These are phyloP conservation scores for Ceyx cyanopectus DNA, from an alignment of 2,113 vertebrate species.

Conservation along the genomic window DNA sequence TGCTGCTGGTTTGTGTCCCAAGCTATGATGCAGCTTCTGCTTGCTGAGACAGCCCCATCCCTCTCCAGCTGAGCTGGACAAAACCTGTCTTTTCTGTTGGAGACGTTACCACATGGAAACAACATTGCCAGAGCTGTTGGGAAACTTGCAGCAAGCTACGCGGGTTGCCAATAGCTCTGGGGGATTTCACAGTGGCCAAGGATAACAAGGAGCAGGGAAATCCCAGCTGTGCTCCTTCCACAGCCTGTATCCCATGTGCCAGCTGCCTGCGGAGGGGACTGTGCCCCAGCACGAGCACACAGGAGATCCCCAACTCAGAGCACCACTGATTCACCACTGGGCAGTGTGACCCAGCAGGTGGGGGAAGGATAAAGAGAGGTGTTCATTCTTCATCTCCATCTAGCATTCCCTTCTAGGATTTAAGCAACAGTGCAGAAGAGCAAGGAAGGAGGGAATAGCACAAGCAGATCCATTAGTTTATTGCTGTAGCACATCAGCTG, in stretches of 20 bases:
- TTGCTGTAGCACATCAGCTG: not conserved
- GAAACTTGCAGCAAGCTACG: not conserved
- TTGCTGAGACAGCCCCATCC: not conserved
- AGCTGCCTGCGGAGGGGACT: not conserved
- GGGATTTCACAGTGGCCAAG: constrained; percentile 3
- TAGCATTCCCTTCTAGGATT: not conserved
- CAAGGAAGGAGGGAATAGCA: not conserved
- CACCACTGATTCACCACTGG: not conserved
- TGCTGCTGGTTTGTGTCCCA: not conserved
- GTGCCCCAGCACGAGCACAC: not conserved
- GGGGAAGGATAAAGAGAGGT: not conserved
- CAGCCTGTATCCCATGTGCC: not conserved
- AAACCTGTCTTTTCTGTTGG: not conserved
- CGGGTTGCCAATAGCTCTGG: constrained; percentile 26
- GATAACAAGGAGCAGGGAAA: constrained; percentile 1
- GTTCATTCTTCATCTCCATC: not conserved
- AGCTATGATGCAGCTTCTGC: not conserved
- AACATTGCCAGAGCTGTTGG: not conserved
- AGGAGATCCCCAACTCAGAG: not conserved
- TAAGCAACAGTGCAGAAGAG: not conserved
- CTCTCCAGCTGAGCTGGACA: constrained; percentile 2
- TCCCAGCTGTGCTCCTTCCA: constrained; percentile 1
- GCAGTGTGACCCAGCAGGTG: accelerated
- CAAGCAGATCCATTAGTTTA: not conserved
- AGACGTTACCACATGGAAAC: not conserved